A percentile compares a stretch with the other conserved stretches of the same genome.
phyloP scores from a whole-genome alignment of 1,140 invertebrate genomes.

The Brachionus calyciflorus region DNA sequence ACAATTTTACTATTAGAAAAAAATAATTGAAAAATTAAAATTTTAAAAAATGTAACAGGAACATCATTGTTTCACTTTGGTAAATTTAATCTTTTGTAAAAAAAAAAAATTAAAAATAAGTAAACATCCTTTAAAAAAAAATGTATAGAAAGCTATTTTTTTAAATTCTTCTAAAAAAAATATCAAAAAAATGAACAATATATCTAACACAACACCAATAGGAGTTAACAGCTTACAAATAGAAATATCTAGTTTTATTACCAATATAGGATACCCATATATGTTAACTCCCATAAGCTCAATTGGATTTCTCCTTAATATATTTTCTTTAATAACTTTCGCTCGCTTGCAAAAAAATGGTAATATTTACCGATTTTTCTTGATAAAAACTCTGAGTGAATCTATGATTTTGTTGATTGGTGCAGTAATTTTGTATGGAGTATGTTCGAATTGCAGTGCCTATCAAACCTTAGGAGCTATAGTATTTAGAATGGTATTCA shows the following conservation, averaged over 20 bases:
- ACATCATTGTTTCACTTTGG: no score
- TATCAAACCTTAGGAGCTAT: constrained; percentile 3
- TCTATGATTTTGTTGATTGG: neutral
- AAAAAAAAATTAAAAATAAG: no score
- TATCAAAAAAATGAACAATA: no score
- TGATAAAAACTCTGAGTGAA: neutral
- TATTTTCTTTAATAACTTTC: neutral
- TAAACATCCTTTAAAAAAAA: no score
- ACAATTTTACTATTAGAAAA: no score
- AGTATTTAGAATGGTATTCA: neutral
- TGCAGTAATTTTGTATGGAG: neutral
- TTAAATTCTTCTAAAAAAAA: no score
- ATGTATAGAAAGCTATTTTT: no score
- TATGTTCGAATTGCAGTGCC: neutral
- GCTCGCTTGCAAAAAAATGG: neutral
- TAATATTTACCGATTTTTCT: neutral
- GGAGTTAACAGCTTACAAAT: neutral
- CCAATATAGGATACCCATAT: neutral
- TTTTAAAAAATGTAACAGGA: no score
- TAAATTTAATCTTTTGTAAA: no score
- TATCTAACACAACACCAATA: neutral
- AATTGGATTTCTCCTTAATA: constrained; percentile 1
- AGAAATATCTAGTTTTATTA: neutral
- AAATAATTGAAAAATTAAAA: no score
- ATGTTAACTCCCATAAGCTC: neutral